Conservation (phyloP, 2,113 vertebrate species). For the Lycocorax pyrrhopterus region DNA sequence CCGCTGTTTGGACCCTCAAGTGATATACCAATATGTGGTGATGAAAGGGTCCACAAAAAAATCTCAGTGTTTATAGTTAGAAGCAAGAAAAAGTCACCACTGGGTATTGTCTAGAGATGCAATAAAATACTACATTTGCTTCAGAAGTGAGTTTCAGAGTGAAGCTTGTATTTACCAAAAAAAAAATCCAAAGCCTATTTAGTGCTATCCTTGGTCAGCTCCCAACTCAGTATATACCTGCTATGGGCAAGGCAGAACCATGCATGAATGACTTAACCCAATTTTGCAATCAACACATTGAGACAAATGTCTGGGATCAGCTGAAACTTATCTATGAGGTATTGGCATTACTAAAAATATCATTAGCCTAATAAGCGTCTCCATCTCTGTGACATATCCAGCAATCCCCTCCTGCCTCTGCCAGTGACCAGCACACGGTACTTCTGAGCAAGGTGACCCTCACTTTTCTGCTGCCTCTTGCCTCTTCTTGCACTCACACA, state of each 20-base stretch:
- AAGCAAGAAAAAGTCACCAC: not conserved
- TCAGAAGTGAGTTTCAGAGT: not conserved
- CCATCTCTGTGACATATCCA: not conserved
- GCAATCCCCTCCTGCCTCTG: not conserved
- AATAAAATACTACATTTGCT: not conserved
- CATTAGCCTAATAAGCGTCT: not conserved
- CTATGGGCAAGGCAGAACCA: not conserved
- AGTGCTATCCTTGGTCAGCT: not conserved
- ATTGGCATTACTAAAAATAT: not conserved
- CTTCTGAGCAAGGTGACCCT: slow-evolving; percentile 19
- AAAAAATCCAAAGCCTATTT: not conserved
- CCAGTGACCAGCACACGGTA: not conserved
- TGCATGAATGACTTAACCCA: not conserved
- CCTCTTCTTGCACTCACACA: not conserved
- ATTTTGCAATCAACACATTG: not conserved
- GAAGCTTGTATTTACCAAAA: not conserved
- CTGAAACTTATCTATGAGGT: not conserved
- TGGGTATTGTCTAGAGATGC: not conserved
- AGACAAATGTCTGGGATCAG: not conserved
- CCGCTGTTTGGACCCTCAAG: not conserved
- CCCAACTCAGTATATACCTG: not conserved
- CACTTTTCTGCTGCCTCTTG: not conserved
- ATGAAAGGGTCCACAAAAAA: not conserved
- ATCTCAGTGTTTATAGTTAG: not conserved
- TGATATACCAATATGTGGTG: not conserved